Conservation (phyloP, 1,140 invertebrate genomes). For the Triops longicaudatus region DNA sequence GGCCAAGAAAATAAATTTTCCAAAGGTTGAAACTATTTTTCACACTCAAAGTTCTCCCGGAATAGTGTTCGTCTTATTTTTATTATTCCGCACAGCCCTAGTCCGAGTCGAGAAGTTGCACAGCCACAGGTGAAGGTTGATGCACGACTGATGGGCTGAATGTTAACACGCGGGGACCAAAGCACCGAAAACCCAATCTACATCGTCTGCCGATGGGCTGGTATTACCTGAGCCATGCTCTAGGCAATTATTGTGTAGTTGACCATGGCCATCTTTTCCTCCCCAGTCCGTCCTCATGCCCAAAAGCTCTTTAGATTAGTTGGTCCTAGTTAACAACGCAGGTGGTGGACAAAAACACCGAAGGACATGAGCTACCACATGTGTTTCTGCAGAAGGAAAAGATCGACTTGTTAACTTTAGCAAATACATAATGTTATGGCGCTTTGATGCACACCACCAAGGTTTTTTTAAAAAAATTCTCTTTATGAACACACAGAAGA, state of each 20-base stretch:
- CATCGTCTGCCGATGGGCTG: background rate
- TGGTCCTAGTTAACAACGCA: background rate
- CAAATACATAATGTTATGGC: no score
- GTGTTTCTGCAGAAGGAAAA: background rate
- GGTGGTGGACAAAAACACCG: background rate
- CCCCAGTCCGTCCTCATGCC: no score
- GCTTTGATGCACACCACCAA: no score
- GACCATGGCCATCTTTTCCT: conserved; percentile 11
- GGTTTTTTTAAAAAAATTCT: no score
- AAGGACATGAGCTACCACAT: background rate
- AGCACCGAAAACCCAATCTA: background rate
- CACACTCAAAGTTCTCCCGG: no score
- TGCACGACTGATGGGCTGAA: background rate
- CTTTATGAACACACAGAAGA: no score
- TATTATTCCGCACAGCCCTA: no score
- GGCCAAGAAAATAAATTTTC: no score
- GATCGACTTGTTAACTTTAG: background rate
- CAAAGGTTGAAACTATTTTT: no score
- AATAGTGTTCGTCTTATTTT: no score
- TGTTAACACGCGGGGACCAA: conserved; percentile 8
- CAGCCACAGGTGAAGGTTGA: conserved; percentile 4
- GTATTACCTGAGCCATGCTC: conserved; percentile 3
- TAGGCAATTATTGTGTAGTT: background rate
- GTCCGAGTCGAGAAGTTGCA: background rate
- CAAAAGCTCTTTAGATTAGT: conserved; percentile 4